Percentiles rank a stretch among this genome's conserved stretches.
Evolutionary conservation across 2,888 invertebrate species (phyloP).

Genomic region (Atrina japonica): DNA sequence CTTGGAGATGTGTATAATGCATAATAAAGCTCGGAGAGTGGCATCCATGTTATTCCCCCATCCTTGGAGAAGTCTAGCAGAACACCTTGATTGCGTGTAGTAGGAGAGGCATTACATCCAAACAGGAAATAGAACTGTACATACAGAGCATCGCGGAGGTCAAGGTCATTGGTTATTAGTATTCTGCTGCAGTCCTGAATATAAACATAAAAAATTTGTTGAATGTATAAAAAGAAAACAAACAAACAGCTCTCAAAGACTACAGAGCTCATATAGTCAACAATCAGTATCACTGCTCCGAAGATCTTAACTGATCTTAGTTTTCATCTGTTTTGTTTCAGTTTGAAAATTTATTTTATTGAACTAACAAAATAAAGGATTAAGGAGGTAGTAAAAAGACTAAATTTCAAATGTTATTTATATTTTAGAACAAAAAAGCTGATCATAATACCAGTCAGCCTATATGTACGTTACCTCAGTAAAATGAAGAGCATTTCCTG

Average conservation of each 20-base stretch:
- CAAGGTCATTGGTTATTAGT: constrained; percentile 76
- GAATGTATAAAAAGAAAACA: constrained; percentile 33
- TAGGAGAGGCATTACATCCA: constrained; percentile 76
- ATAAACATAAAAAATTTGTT: too few species aligned
- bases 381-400: too few species aligned
- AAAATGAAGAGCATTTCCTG: constrained; percentile 80
- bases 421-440: too few species aligned
- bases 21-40: constrained; percentile 76
- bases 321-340: too few species aligned
- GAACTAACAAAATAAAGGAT: too few species aligned
- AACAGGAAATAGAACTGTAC: constrained; percentile 80
- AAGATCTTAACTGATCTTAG: too few species aligned
- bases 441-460: too few species aligned
- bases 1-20: constrained; percentile 73
- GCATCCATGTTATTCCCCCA: constrained; percentile 78
- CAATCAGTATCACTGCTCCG: too few species aligned
- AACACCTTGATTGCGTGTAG: constrained; percentile 74
- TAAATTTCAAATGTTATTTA: too few species aligned
- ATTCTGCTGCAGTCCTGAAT: constrained; percentile 78
- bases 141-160: constrained; percentile 76
- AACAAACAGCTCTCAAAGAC: not conserved
- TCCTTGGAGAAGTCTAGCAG: constrained; percentile 78
- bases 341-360: too few species aligned
- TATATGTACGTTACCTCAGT: constrained; percentile 79
- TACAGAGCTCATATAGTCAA: not conserved